Conservation (phyloP, 1,140 invertebrate genomes). For the Thrips palmi region DNA sequence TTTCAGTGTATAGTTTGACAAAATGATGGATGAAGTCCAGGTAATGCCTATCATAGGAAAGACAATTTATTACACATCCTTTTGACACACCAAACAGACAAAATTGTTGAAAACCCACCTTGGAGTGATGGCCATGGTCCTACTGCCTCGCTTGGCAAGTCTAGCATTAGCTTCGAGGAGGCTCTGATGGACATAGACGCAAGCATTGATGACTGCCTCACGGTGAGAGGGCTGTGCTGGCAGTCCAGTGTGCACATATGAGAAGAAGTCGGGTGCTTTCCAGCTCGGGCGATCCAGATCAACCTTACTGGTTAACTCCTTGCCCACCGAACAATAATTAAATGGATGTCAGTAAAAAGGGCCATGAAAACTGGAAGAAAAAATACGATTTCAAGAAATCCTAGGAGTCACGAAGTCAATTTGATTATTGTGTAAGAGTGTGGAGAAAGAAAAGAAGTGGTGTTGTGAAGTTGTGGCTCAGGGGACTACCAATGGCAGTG, state of each 20-base stretch:
- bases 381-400: too few species aligned
- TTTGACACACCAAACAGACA: neutral
- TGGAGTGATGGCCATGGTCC: slow-evolving; percentile 94
- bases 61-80: neutral
- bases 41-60: slow-evolving; percentile 68
- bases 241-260: slow-evolving; percentile 60
- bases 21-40: slow-evolving; percentile 99
- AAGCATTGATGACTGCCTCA: slow-evolving; percentile 93
- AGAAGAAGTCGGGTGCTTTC: slow-evolving; percentile 73
- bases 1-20: slow-evolving; percentile 94
- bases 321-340: slow-evolving; percentile 42
- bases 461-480: too few species aligned
- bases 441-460: too few species aligned
- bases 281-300: slow-evolving; percentile 65
- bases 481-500: too few species aligned
- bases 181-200: slow-evolving; percentile 96
- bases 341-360: too few species aligned
- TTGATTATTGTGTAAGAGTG: too few species aligned
- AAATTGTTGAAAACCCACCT: slow-evolving; percentile 25
- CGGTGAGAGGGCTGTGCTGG: slow-evolving; percentile 61
- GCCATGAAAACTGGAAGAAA: too few species aligned
- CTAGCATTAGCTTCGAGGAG: slow-evolving; percentile 83
- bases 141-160: slow-evolving; percentile 74
- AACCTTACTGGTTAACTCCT: slow-evolving; percentile 68
- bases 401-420: too few species aligned